Conservation (phyloP, 2,797 vertebrate species). For the Vespertilio murinus region DNA sequence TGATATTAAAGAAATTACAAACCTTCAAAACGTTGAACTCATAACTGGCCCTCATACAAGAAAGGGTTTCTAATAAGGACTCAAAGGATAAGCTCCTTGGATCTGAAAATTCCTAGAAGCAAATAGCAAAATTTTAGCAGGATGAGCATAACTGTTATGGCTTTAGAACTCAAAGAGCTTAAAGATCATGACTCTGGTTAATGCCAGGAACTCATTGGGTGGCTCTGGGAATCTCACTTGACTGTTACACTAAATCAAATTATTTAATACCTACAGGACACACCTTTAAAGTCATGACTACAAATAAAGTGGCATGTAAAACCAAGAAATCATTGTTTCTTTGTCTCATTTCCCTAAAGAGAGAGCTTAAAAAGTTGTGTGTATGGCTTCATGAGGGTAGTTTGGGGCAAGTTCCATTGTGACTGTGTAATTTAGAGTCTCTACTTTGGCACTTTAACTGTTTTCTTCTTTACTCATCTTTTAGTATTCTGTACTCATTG, state of each 20-base stretch:
- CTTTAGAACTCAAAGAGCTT: background rate
- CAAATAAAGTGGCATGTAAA: background rate
- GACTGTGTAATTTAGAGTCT: background rate
- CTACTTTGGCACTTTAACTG: background rate
- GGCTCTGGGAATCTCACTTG: background rate
- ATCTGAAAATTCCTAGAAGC: background rate
- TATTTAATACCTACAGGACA: background rate
- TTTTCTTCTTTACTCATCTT: background rate
- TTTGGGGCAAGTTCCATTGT: background rate
- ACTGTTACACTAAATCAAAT: background rate
- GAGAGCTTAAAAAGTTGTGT: background rate
- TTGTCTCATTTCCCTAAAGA: background rate
- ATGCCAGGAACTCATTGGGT: background rate
- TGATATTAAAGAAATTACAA: background rate
- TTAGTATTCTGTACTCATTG: background rate
- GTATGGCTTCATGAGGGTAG: background rate
- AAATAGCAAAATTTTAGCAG: background rate
- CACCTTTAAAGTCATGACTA: background rate
- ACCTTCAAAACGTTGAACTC: background rate
- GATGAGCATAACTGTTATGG: background rate
- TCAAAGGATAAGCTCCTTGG: background rate
- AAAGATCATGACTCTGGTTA: background rate
- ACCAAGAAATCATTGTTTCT: background rate
- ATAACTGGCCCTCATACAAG: background rate
- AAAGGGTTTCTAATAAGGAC: background rate